A percentile compares a stretch with the other conserved stretches of the same genome.
Evolutionary conservation across 2,113 vertebrate genomes (phyloP).

Genomic region (Aix galericulata): DNA sequence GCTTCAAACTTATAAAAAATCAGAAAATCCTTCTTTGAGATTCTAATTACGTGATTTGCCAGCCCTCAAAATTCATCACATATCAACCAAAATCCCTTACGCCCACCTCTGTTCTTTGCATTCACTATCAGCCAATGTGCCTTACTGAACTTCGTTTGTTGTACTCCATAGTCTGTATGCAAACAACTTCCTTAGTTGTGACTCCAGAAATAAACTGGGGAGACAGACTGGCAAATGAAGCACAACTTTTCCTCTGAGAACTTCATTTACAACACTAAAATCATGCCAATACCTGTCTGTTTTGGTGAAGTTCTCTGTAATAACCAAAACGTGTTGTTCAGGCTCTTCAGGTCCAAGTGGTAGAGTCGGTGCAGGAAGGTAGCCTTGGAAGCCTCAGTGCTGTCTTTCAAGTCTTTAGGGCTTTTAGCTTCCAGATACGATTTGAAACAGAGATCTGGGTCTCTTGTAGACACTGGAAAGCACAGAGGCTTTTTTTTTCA

Average conservation of each 20-base stretch:
- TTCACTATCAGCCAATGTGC: neutral
- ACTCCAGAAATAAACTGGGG: neutral
- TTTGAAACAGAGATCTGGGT: neutral
- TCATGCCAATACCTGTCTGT: slow-evolving; percentile 14
- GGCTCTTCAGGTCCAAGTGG: slow-evolving; percentile 31
- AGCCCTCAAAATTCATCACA: neutral
- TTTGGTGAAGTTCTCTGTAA: slow-evolving; percentile 30
- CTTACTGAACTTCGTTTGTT: neutral
- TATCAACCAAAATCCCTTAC: neutral
- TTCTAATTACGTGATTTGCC: neutral
- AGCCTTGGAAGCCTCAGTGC: neutral
- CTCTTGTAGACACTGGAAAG: neutral
- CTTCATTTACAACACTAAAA: slow-evolving; percentile 11
- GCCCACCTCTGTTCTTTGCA: neutral
- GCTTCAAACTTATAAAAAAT: neutral
- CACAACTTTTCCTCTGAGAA: slow-evolving; percentile 42
- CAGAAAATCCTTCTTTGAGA: neutral
- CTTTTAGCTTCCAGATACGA: neutral
- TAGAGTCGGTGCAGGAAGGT: neutral
- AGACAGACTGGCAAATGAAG: slow-evolving; percentile 9
- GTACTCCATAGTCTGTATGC: neutral
- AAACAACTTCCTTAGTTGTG: slow-evolving; percentile 24
- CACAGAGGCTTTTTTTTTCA: neutral
- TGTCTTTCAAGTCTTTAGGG: neutral
- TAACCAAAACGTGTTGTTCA: slow-evolving; percentile 28